Conservation (phyloP, 2,888 invertebrate genomes). For the Lamellibrachia satsuma region DNA sequence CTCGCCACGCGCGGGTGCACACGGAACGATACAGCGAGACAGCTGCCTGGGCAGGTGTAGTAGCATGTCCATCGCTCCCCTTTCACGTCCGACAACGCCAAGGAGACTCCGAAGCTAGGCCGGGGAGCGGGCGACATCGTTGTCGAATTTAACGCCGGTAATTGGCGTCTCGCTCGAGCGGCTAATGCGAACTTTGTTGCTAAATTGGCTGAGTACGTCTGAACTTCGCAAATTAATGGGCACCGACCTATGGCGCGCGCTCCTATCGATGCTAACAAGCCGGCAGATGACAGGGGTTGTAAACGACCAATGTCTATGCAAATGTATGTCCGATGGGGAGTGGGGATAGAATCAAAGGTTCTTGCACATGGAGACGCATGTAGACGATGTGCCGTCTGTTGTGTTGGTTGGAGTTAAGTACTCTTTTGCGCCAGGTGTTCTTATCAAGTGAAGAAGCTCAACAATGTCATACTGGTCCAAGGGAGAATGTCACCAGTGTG, state of each 20-base stretch:
- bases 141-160: constrained; percentile 4
- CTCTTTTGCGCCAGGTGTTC: not conserved
- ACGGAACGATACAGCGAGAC: not conserved
- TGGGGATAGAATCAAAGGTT: not conserved
- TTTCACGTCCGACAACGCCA: constrained; percentile 12
- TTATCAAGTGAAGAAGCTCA: not conserved
- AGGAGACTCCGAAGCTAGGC: not conserved
- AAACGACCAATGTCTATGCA: not conserved
- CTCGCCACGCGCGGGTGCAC: not conserved
- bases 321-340: not conserved
- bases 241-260: not conserved
- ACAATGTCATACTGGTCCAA: not conserved
- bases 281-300: constrained; percentile 6
- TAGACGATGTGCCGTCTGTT: not conserved
- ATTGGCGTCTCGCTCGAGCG: not conserved
- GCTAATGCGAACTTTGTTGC: constrained; percentile 12
- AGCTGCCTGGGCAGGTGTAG: not conserved
- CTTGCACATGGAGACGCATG: not conserved
- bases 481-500: not conserved
- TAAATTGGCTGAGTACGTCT: constrained; percentile 4
- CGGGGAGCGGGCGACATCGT: not conserved
- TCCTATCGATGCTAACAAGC: not conserved
- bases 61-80: not conserved
- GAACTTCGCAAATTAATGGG: not conserved
- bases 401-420: not conserved